Conservation (phyloP, 2,113 vertebrate genomes). For the Hymenochirus boettgeri region DNA sequence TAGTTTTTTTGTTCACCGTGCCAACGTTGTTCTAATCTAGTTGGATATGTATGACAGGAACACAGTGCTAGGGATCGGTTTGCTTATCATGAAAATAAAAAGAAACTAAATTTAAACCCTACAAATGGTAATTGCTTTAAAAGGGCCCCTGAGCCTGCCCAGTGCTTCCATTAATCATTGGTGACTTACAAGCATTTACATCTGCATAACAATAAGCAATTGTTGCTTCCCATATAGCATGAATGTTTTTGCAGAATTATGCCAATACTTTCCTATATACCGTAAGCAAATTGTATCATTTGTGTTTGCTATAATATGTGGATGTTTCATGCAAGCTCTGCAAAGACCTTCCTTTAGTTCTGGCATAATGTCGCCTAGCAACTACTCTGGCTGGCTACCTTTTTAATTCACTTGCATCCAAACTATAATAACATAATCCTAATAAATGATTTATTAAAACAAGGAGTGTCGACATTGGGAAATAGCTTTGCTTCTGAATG, state of each 20-base stretch:
- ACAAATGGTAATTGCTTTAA: constrained; percentile 26
- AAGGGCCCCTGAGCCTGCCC: constrained; percentile 24
- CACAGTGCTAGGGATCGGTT: no score
- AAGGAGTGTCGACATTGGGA: no score
- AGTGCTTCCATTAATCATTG: constrained; percentile 31
- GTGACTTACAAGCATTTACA: constrained; percentile 22
- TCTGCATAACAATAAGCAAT: constrained; percentile 26
- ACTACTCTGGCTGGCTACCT: constrained; percentile 39
- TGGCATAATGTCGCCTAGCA: constrained; percentile 34
- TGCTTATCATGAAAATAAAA: no score
- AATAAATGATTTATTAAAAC: constrained; percentile 40
- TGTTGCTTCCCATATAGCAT: constrained; percentile 4
- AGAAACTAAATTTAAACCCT: neutral
- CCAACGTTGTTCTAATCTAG: no score
- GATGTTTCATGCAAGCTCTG: constrained; percentile 10
- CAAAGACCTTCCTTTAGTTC: constrained; percentile 6
- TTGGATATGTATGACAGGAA: no score
- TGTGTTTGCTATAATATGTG: constrained; percentile 14
- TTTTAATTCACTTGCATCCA: constrained; percentile 31
- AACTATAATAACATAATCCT: constrained; percentile 35
- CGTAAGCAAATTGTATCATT: constrained; percentile 16
- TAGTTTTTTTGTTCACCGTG: no score
- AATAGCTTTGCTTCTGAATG: no score
- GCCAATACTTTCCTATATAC: neutral
- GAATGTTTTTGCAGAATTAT: neutral